Percentiles rank a stretch among this genome's conserved stretches.
phyloP scores from a whole-genome alignment of 2,797 vertebrate species.

The Oreonectes daqikongensis region DNA sequence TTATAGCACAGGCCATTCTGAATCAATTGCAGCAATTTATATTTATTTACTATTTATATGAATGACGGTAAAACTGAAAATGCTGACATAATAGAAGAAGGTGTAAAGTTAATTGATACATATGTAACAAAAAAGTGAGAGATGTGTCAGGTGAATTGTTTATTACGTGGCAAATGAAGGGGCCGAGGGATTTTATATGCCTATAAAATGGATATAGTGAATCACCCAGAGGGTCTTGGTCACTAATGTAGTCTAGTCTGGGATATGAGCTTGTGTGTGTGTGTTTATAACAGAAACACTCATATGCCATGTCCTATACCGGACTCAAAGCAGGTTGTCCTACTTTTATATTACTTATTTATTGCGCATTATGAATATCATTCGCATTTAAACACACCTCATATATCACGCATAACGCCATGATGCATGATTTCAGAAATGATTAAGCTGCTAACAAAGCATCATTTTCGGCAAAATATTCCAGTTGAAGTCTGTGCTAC shows the following conservation, averaged over 20 bases:
- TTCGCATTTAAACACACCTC: slow-evolving; percentile 66
- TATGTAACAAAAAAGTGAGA: slow-evolving; percentile 67
- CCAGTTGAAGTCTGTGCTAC: slow-evolving; percentile 66
- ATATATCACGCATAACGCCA: slow-evolving; percentile 62
- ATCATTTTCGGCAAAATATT: slow-evolving; percentile 74
- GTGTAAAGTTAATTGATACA: slow-evolving; percentile 78
- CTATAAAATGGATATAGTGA: slow-evolving; percentile 77
- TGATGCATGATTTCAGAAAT: slow-evolving; percentile 63
- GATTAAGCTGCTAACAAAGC: slow-evolving; percentile 73
- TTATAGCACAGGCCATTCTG: slow-evolving; percentile 17
- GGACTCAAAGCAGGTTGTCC: slow-evolving; percentile 53
- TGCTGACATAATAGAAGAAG: slow-evolving; percentile 69
- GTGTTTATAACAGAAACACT: slow-evolving; percentile 33
- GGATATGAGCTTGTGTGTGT: slow-evolving; percentile 35
- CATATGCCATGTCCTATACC: slow-evolving; percentile 26
- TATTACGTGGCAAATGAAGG: slow-evolving; percentile 76
- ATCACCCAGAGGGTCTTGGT: slow-evolving; percentile 66
- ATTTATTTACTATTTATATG: slow-evolving; percentile 54
- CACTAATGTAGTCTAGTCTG: slow-evolving; percentile 59
- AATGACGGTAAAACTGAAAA: slow-evolving; percentile 62
- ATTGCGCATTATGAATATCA: slow-evolving; percentile 68
- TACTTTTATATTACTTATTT: slow-evolving; percentile 66
- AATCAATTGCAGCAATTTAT: slow-evolving; percentile 23
- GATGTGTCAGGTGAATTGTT: slow-evolving; percentile 70
- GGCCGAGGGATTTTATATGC: slow-evolving; percentile 74